These are phyloP conservation scores for Oryzias curvinotus DNA, from an alignment of 2,113 vertebrate genomes.

Conservation along the genomic window DNA sequence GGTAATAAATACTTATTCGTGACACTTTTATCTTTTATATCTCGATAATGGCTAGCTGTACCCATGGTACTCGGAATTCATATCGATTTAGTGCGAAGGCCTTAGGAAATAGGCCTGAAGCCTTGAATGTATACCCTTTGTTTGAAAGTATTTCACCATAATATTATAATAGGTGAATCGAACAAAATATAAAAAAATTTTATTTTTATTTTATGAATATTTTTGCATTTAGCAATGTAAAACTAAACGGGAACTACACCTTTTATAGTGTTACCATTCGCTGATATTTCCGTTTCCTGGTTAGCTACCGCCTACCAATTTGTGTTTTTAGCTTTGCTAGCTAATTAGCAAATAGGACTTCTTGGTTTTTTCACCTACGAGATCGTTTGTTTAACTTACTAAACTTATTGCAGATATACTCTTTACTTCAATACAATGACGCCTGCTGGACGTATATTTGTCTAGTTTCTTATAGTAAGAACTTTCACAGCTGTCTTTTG, in stretches of 20 bases:
- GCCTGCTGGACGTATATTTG: background rate
- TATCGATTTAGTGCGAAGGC: slow-evolving; percentile 58
- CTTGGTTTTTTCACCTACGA: background rate
- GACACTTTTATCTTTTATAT: background rate
- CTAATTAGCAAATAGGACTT: slow-evolving; percentile 31
- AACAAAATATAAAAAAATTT: background rate
- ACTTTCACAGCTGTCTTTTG: slow-evolving; percentile 29
- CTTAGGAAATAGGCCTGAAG: slow-evolving; percentile 57
- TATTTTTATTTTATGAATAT: background rate
- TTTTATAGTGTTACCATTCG: slow-evolving; percentile 47
- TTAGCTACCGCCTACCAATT: slow-evolving; percentile 75
- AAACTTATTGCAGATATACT: background rate
- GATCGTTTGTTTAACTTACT: background rate
- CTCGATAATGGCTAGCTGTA: slow-evolving; percentile 24
- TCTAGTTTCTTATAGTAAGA: background rate
- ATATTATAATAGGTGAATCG: slow-evolving; percentile 11
- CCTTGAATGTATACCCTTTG: slow-evolving; percentile 60
- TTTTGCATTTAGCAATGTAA: slow-evolving; percentile 8
- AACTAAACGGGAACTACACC: slow-evolving; percentile 40
- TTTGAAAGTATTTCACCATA: slow-evolving; percentile 48
- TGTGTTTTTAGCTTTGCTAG: slow-evolving; percentile 79
- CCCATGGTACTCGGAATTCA: slow-evolving; percentile 25
- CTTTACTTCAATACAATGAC: background rate
- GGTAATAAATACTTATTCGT: background rate
- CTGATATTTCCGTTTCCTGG: slow-evolving; percentile 79